Conservation (phyloP, 2,888 invertebrate species). For the Oscheius sp. region DNA sequence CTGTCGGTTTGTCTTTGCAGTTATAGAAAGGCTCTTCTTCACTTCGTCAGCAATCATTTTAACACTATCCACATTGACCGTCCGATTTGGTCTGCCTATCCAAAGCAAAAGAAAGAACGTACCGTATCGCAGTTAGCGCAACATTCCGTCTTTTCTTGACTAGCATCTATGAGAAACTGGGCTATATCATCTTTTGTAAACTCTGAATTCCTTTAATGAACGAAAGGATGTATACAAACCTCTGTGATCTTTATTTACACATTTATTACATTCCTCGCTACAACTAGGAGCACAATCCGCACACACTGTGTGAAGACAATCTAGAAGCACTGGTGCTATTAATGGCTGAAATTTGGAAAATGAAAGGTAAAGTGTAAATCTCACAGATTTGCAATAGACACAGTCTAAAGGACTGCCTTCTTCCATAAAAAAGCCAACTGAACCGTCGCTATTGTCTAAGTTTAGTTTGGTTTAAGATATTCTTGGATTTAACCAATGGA, state of each 20-base stretch:
- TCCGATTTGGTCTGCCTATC: too few species aligned
- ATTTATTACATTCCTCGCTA: conserved; percentile 16
- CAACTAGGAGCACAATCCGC: conserved; percentile 30
- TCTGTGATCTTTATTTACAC: conserved; percentile 1
- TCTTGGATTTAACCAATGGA: background rate
- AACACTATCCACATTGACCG: too few species aligned
- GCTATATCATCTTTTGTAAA: conserved; percentile 78
- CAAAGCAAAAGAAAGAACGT: conserved; percentile 65
- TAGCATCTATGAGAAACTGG: conserved; percentile 81
- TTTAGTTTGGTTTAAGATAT: background rate
- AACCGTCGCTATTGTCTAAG: background rate
- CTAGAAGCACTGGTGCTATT: conserved; percentile 57
- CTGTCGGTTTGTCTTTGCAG: too few species aligned
- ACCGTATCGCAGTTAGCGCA: conserved; percentile 84
- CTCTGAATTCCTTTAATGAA: background rate
- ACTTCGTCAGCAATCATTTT: too few species aligned
- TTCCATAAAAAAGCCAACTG: conserved; percentile 23
- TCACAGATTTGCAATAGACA: conserved; percentile 24
- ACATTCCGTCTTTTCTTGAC: conserved; percentile 82
- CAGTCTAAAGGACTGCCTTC: conserved; percentile 30
- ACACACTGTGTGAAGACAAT: conserved; percentile 70
- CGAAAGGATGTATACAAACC: background rate
- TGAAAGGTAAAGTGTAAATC: background rate
- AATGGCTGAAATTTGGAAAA: background rate
- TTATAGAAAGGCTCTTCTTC: too few species aligned